Evolutionary conservation across 2,113 vertebrate species (phyloP).

Genomic region (Phaetusa simplex): DNA sequence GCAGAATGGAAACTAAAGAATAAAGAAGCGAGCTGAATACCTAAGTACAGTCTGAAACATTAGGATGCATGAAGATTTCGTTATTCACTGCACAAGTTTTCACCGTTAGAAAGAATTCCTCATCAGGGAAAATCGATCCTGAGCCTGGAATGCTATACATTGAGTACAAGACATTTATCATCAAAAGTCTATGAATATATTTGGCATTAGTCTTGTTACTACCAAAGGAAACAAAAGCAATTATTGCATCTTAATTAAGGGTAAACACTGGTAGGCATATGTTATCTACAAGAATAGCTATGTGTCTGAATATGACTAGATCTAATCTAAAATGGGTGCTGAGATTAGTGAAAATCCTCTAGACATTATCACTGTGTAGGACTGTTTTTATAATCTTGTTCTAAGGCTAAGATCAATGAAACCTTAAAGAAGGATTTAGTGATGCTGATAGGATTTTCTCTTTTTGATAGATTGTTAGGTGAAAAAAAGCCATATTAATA

Average conservation of each 20-base stretch:
- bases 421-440: slow-evolving; percentile 75
- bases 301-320: slow-evolving; percentile 65
- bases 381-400: slow-evolving; percentile 75
- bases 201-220: slow-evolving; percentile 9
- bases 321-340: slow-evolving; percentile 78
- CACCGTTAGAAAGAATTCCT: background rate
- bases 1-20: slow-evolving; percentile 21
- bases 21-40: slow-evolving; percentile 5
- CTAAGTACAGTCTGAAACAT: background rate
- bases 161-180: slow-evolving; percentile 2
- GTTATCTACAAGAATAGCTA: slow-evolving; percentile 55
- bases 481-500: slow-evolving; percentile 30
- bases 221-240: slow-evolving; percentile 50
- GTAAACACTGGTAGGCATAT: slow-evolving; percentile 49
- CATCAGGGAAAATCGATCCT: background rate
- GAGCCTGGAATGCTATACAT: background rate
- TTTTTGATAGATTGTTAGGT: slow-evolving; percentile 52
- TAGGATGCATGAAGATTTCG: background rate
- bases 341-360: slow-evolving; percentile 73
- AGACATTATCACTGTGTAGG: slow-evolving; percentile 68
- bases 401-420: slow-evolving; percentile 78
- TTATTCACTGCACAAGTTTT: slow-evolving; percentile 4
- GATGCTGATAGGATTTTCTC: slow-evolving; percentile 69
- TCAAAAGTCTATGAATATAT: background rate
- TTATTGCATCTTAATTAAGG: slow-evolving; percentile 73